Evolutionary conservation across 2,888 invertebrate species (phyloP), one percentile per base, ranked within the genome.

Genomic region (Acrocera orbiculus): DNA sequence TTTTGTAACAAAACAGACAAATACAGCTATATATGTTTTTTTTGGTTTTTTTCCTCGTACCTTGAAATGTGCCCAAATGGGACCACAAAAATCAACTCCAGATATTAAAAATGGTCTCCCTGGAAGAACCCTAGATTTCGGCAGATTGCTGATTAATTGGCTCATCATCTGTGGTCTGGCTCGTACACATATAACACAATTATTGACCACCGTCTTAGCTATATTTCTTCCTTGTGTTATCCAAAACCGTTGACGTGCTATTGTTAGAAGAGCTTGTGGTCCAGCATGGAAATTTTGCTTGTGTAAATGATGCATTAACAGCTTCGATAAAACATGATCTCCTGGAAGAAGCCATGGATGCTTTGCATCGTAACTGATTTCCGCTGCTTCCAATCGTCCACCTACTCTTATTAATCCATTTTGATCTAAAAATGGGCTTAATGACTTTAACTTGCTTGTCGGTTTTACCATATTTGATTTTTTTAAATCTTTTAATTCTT

Each of bases 121-220:
- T 14, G 35, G 30, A 9, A 10, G 22, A 8, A 35, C 32, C 25
- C 47, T 33, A 22, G 16, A 24, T 13, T n/a, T 16, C 2, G 49
- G 48, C 13, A 49, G 35, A 36, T 47, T 34, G 14, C 44, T 46
- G 47, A 51, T 49, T 2, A 43, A 16, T 27, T 46, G 46, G 10
- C 28, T 26, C 15, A 36, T 10, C 16, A 37, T 4, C 14, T 34
- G 33, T 19, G 40, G 38, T 19, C 35, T 40, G 7, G 38, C 34
- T 30, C 35, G 28, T n/a, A 30, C 30, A 27, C 44, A 45, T 17
- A 24, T 32, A 2, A 44, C 14, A 27, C 43, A 46, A 14, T 38
- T 23, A 25, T 39, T 34, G 9, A 42, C 22, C 16, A 42, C 24
- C n/a, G 27, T 35, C 25, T 36, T 38, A 5, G 39, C 36, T 4